Evolutionary conservation across 1,140 invertebrate species (phyloP).

Genomic region (Plectrocnemia conspersa): DNA sequence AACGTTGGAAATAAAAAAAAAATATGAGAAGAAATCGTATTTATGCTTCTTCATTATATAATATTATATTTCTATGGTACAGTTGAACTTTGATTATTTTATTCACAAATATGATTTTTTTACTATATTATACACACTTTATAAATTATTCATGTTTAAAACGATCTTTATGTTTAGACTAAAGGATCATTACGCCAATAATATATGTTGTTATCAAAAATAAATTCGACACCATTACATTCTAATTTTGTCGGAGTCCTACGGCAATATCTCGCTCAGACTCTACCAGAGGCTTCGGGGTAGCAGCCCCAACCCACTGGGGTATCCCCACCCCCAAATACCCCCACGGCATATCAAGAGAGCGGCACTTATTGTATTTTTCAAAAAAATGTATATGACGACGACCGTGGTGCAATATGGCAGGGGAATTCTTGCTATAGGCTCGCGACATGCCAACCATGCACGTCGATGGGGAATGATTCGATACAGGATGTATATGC

Average conservation of each 20-base stretch:
- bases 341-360: slow-evolving; percentile 24
- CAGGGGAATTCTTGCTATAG: slow-evolving; percentile 23
- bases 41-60: too few species aligned
- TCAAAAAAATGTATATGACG: slow-evolving; percentile 33
- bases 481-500: background rate
- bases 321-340: slow-evolving; percentile 7
- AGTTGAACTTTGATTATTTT: too few species aligned
- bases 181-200: too few species aligned
- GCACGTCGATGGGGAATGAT: slow-evolving; percentile 4
- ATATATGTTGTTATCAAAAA: slow-evolving; percentile 1
- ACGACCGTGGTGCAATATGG: slow-evolving; percentile 26
- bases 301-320: slow-evolving; percentile 3
- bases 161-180: too few species aligned
- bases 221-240: slow-evolving; percentile 9
- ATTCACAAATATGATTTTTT: too few species aligned
- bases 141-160: too few species aligned
- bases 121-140: too few species aligned
- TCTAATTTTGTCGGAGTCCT: slow-evolving; percentile 18
- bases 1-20: too few species aligned
- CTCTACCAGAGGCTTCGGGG: slow-evolving; percentile 27
- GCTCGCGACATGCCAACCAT: background rate
- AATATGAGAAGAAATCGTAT: too few species aligned
- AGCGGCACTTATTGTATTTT: slow-evolving; percentile 35
- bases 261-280: slow-evolving; percentile 35
- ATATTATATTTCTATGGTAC: too few species aligned